These are phyloP conservation scores for Agrochola lychnidis DNA, from an alignment of 2,888 invertebrate species.

Conservation along the genomic window DNA sequence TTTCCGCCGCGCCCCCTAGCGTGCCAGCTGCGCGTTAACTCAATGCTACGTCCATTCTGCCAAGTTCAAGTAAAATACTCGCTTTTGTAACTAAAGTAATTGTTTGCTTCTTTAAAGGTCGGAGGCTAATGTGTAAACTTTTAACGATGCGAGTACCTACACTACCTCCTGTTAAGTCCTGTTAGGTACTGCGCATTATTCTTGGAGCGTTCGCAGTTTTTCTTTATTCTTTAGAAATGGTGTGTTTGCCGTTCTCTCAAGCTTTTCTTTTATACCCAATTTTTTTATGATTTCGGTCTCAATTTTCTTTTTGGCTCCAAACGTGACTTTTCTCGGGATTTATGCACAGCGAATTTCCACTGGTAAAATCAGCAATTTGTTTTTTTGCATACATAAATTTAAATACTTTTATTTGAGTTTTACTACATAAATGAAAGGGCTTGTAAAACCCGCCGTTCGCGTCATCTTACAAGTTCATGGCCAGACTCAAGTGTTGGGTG, in stretches of 20 bases:
- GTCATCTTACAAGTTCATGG: slow-evolving; percentile 41
- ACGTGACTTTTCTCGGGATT: background rate
- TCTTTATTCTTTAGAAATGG: slow-evolving; percentile 28
- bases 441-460: background rate
- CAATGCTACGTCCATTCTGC: slow-evolving; percentile 50
- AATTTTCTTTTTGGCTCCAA: slow-evolving; percentile 20
- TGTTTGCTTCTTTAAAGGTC: slow-evolving; percentile 52
- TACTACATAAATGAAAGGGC: slow-evolving; percentile 26
- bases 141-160: slow-evolving; percentile 26
- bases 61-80: slow-evolving; percentile 63
- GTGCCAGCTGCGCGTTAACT: slow-evolving; percentile 59
- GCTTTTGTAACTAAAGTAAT: slow-evolving; percentile 44
- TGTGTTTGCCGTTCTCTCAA: slow-evolving; percentile 8
- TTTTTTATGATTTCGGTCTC: slow-evolving; percentile 25
- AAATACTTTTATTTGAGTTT: background rate
- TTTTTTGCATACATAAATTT: background rate
- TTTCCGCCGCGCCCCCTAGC: slow-evolving; percentile 49
- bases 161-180: background rate
- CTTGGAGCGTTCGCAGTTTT: slow-evolving; percentile 25
- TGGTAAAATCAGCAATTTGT: slow-evolving; percentile 14
- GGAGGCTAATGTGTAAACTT: slow-evolving; percentile 35
- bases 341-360: background rate
- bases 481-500: slow-evolving; percentile 14
- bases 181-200: slow-evolving; percentile 15
- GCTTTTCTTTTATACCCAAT: slow-evolving; percentile 15